Base-by-base conservation (phyloP, 2,888 invertebrate species). In the Hylaea fasciaria region DNA sequence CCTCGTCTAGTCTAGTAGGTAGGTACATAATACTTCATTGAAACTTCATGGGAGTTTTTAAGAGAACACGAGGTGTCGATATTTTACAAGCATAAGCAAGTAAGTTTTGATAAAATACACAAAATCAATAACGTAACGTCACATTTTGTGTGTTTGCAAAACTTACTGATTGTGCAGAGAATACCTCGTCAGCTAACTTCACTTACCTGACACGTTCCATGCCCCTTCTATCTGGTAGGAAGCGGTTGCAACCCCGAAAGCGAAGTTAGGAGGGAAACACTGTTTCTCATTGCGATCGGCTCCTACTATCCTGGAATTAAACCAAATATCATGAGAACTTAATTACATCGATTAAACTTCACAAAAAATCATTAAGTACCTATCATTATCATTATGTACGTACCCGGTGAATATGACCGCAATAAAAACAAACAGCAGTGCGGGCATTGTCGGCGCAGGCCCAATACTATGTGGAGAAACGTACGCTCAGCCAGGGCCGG, bases 171-270 rank as follows among this genome's bases (percentile, higher is more conserved):
- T n/a, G n/a, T n/a, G n/a, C n/a, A n/a, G n/a, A n/a, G n/a, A n/a
- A n/a, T n/a, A n/a, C n/a, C n/a, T n/a, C n/a, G n/a, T n/a, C n/a
- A n/a, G n/a, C n/a, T n/a, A n/a, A n/a, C n/a, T n/a, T n/a, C n/a
- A n/a, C 10, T 11, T 58, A 93, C 93, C 93, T 76, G 92, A 90
- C 2, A 77, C 81, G 73, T 93, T 93, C 93, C 93, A 93, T 0
- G 87, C 93, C 0, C 93, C 93, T 73, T 93, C 93, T 11, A 93
- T 85, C 74, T 93, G 93, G 65, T 92, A 93, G 0, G 93, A 71
- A 0, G 93, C 93, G 0, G 93, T 93, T 2, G 93, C 87, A 0
- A 91, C 87, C 0, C 93, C 93, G 43, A 93, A 92, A 4, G 77
- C 60, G 62, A 93, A 93, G 1, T 73, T 67, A 7, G 78, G 59